Percentiles rank a stretch among this genome's conserved stretches.
Conservation (phyloP, 2,797 vertebrate genomes). For the Megaceryle alcyon region DNA sequence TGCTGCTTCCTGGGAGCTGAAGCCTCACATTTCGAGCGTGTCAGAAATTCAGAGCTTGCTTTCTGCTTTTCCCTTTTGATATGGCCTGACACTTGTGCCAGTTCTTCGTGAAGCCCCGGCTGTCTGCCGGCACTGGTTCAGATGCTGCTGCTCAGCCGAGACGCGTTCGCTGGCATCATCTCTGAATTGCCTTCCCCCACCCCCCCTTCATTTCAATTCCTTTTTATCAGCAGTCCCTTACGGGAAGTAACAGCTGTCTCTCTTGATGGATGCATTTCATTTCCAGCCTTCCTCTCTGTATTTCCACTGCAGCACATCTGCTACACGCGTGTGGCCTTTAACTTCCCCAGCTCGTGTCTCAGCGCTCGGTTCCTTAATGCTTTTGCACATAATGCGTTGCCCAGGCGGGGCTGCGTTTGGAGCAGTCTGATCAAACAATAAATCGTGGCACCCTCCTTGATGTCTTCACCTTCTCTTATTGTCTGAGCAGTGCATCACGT, state of each 20-base stretch:
- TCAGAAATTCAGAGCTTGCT: neutral
- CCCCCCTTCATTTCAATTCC: neutral
- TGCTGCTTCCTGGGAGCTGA: neutral
- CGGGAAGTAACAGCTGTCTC: neutral
- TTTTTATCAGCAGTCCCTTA: neutral
- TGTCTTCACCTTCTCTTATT: neutral
- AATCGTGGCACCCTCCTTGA: neutral
- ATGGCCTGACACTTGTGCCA: accelerated
- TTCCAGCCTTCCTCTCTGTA: neutral
- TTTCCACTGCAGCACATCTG: neutral
- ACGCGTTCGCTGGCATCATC: neutral
- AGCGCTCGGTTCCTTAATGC: neutral
- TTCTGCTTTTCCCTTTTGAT: neutral
- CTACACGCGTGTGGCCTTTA: neutral
- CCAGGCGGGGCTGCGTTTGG: accelerated
- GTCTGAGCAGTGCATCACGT: neutral
- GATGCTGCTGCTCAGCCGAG: neutral
- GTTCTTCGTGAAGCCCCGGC: neutral
- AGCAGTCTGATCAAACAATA: neutral
- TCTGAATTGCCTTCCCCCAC: neutral
- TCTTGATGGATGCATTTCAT: neutral
- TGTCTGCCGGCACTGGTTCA: neutral
- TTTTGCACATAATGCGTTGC: neutral
- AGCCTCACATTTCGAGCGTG: accelerated
- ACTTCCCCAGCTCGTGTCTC: neutral